Base-by-base conservation (phyloP, 2,888 invertebrate genomes). In the Eupithecia tripunctaria region DNA sequence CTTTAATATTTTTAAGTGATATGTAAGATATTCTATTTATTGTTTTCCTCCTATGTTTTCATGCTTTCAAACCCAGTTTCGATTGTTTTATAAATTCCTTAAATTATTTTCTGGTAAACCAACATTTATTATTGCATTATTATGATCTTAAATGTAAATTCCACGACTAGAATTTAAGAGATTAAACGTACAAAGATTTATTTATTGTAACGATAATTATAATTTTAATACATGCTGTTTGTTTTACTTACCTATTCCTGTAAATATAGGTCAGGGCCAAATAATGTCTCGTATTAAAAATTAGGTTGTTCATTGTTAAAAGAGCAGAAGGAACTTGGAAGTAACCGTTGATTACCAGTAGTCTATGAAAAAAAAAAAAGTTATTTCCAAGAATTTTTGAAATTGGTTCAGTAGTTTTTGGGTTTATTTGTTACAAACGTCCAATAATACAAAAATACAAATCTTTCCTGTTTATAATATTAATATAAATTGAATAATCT, bases 1-100 rank as follows among this genome's bases (percentile, higher is more conserved):
- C 92, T 92, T 92, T 92, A 92, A 92, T 91, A 89, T 88, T 84
- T 82, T 86, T 91, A 91, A 89, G 89, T 88, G 76, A 82, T 82
- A 79, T 86, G 73, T 87, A 85, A 86, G 85, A 82, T 85, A 78
- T 14, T 62, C 75, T 81, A 71, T 78, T 81, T 78, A 79, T 75
- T 79, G 80, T 25, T n/a, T 36, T 36, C n/a, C 18, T 12, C 1
- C 25, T 38, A 38, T 64, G 10, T 21, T 25, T 38, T 64, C 8
- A 29, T 60, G 60, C 76, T 65, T 68, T 76, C 43, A 51, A 62
- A 65, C 60, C 5, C 59, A 21, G 27, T 68, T 43, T 66, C 21
- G 18, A n/a, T 15, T 51, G 47, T 66, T 67, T 65, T 60, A 21
- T 71, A 69, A 43, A 65, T 77, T 66, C 70, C 63, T 71, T 21